These are phyloP conservation scores for Apodemia hepburni DNA, from an alignment of 2,888 invertebrate genomes.

Conservation along the genomic window DNA sequence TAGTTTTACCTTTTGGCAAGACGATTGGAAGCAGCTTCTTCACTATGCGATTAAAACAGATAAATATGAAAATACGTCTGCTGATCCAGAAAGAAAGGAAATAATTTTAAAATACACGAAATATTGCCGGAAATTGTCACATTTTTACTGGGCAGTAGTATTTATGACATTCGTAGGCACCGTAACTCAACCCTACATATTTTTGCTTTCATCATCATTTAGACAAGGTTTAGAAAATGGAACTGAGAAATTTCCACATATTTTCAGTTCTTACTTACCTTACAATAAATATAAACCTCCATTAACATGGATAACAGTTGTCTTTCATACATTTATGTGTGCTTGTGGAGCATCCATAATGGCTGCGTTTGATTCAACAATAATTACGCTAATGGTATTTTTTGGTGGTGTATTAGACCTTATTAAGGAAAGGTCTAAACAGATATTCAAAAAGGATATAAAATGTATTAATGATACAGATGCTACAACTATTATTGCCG, in stretches of 20 bases:
- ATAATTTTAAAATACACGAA: constrained; percentile 54
- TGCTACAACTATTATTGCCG: constrained; percentile 37
- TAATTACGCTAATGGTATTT: constrained; percentile 57
- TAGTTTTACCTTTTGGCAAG: constrained; percentile 55
- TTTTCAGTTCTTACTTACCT: constrained; percentile 66
- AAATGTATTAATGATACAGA: constrained; percentile 37
- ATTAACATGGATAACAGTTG: constrained; percentile 55
- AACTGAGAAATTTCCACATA: constrained; percentile 56
- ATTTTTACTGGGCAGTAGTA: constrained; percentile 58
- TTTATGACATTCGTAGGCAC: constrained; percentile 51
- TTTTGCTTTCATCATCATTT: constrained; percentile 44
- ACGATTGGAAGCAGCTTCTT: constrained; percentile 50
- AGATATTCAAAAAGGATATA: constrained; percentile 43
- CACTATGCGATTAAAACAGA: constrained; percentile 58
- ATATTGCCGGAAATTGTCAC: constrained; percentile 53
- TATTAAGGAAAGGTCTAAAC: constrained; percentile 51
- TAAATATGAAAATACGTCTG: constrained; percentile 48
- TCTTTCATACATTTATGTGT: constrained; percentile 48
- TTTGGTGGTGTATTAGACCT: constrained; percentile 62
- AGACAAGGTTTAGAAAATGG: constrained; percentile 50
- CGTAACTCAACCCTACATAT: constrained; percentile 47
- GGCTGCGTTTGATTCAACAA: constrained; percentile 52
- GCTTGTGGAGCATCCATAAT: constrained; percentile 51
- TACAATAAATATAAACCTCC: constrained; percentile 56
- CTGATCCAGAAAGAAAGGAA: constrained; percentile 36